These are phyloP conservation scores for Enteromius paludinosus DNA, from an alignment of 2,797 vertebrate species.

Conservation along the genomic window DNA sequence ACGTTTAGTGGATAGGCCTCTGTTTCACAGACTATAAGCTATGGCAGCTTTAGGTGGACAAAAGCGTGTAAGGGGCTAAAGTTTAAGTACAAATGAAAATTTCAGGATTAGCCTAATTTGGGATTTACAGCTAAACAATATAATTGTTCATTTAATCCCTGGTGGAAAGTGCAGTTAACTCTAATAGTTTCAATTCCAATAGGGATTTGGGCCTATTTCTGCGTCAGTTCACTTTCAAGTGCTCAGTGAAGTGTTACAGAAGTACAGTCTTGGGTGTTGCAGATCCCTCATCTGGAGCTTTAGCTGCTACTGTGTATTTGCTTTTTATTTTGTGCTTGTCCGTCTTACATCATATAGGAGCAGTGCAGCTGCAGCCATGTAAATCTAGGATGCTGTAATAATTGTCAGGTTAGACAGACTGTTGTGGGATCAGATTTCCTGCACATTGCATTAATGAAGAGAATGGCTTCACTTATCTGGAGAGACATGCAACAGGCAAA, in stretches of 20 bases:
- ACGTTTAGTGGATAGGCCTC: conserved; percentile 59
- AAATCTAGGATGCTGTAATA: background rate
- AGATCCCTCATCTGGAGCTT: conserved; percentile 21
- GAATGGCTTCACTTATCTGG: background rate
- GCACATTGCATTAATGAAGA: background rate
- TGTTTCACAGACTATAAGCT: conserved; percentile 53
- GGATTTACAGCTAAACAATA: conserved; percentile 71
- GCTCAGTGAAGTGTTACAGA: conserved; percentile 30
- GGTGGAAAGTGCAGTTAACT: conserved; percentile 73
- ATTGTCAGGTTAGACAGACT: background rate
- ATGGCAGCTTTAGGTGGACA: conserved; percentile 35
- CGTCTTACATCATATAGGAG: conserved; percentile 2
- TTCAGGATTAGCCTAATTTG: conserved; percentile 71
- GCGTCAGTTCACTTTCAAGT: conserved; percentile 40
- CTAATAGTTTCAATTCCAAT: conserved; percentile 76
- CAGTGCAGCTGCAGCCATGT: conserved; percentile 5
- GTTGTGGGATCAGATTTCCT: background rate
- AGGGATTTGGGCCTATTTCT: conserved; percentile 70
- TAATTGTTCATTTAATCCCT: conserved; percentile 69
- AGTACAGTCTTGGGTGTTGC: conserved; percentile 36
- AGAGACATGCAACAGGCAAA: conserved; percentile 31
- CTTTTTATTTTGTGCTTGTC: conserved; percentile 19
- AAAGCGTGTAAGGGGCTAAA: conserved; percentile 46
- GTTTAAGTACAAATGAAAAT: conserved; percentile 70
- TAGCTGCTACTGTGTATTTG: conserved; percentile 23